Conservation (phyloP, 1,140 invertebrate genomes). For the Ruditapes philippinarum region DNA sequence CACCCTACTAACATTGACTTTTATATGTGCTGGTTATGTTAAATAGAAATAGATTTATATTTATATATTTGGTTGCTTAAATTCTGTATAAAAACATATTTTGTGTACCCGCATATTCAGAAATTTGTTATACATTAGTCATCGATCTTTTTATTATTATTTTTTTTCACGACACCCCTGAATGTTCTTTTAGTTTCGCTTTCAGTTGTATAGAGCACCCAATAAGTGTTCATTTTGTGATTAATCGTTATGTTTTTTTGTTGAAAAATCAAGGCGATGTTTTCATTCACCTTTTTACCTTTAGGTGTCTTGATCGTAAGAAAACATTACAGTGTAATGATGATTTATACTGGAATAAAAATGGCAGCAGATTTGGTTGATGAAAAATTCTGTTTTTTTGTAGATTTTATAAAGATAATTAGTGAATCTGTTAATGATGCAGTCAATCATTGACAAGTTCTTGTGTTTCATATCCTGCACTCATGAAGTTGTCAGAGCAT, state of each 20-base stretch:
- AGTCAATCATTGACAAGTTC: too few relatives aligned
- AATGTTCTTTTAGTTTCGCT: neutral
- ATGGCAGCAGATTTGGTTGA: too few relatives aligned
- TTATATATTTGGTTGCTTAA: conserved; percentile 64
- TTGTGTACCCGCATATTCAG: conserved; percentile 55
- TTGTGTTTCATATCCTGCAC: too few relatives aligned
- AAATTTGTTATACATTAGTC: neutral
- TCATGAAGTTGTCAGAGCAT: too few relatives aligned
- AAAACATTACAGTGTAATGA: too few relatives aligned
- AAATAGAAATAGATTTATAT: conserved; percentile 65
- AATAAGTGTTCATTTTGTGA: conserved; percentile 9
- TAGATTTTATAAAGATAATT: too few relatives aligned
- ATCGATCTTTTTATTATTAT: neutral
- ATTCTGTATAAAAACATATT: conserved; percentile 13
- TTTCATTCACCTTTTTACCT: too few relatives aligned
- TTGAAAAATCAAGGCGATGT: neutral
- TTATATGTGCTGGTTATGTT: conserved; percentile 42
- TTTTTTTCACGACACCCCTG: neutral
- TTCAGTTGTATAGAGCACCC: neutral
- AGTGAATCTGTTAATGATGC: too few relatives aligned
- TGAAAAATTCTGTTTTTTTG: too few relatives aligned
- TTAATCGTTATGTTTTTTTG: neutral
- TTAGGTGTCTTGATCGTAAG: too few relatives aligned
- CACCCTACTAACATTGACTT: conserved; percentile 65
- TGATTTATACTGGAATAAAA: too few relatives aligned